Evolutionary conservation across 2,888 invertebrate species (phyloP).

Genomic region (Caenorhabditis japonica): DNA sequence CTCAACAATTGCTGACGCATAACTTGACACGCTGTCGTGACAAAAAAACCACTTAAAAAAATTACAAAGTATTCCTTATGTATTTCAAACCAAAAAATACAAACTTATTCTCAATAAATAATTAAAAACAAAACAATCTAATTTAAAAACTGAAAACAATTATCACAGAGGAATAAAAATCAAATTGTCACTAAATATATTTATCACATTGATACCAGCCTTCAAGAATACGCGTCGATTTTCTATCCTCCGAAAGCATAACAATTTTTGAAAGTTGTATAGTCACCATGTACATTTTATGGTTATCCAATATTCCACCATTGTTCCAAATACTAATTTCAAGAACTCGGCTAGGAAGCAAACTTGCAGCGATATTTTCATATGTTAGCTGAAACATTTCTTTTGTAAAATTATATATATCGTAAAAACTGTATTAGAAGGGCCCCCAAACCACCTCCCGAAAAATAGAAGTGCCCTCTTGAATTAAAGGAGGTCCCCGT

Average conservation of each 20-base stretch:
- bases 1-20: no score
- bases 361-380: slow-evolving; percentile 32
- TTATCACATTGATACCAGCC: slow-evolving; percentile 65
- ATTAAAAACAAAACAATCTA: no score
- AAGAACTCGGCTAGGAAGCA: slow-evolving; percentile 51
- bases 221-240: slow-evolving; percentile 59
- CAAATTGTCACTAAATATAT: slow-evolving; percentile 32
- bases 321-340: slow-evolving; percentile 78
- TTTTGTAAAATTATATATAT: slow-evolving; percentile 51
- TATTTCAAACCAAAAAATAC: no score
- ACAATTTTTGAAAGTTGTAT: slow-evolving; percentile 74
- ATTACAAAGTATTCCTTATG: no score
- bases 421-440: no score
- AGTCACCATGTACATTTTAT: slow-evolving; percentile 78
- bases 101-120: no score
- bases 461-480: no score
- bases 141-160: no score
- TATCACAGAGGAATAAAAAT: slow-evolving; percentile 7
- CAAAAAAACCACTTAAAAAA: no score
- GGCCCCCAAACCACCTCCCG: no score
- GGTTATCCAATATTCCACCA: slow-evolving; percentile 78
- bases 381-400: slow-evolving; percentile 64
- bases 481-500: no score
- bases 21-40: no score
- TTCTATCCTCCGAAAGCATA: slow-evolving; percentile 54